Percentiles rank a stretch among this genome's conserved stretches.
These are phyloP conservation scores for Oreotrochilus melanogaster DNA, from an alignment of 2,113 vertebrate genomes.

Conservation along the genomic window DNA sequence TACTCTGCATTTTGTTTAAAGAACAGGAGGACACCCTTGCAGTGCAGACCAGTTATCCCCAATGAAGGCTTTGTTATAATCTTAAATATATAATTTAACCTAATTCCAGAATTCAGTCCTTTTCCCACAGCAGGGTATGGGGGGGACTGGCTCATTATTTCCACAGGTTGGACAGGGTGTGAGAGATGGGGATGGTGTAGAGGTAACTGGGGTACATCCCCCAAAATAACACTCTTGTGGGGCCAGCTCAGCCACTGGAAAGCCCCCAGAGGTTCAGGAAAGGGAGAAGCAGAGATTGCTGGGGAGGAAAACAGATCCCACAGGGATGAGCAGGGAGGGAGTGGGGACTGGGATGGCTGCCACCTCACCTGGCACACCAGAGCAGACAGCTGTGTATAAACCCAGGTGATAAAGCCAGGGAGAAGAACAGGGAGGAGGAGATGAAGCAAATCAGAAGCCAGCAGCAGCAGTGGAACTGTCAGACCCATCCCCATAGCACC, in stretches of 20 bases:
- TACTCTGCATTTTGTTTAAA: not conserved
- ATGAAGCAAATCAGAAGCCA: not conserved
- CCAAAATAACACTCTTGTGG: accelerated
- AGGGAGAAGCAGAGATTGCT: not conserved
- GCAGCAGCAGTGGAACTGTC: not conserved
- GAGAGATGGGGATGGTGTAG: not conserved
- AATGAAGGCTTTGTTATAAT: not conserved
- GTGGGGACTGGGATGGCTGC: not conserved
- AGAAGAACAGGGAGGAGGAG: not conserved
- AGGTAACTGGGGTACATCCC: not conserved
- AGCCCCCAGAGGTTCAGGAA: not conserved
- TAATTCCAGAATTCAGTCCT: not conserved
- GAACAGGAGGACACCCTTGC: not conserved
- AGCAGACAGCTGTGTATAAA: not conserved
- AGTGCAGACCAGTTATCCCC: not conserved
- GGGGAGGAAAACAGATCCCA: accelerated
- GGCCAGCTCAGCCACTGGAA: not conserved
- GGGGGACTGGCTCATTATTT: not conserved
- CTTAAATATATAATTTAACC: too few species aligned
- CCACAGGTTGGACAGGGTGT: accelerated
- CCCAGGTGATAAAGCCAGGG: not conserved
- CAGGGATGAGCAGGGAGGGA: not conserved
- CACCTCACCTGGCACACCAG: not conserved
- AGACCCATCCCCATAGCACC: not conserved
- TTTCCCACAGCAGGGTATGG: not conserved